phyloP scores from a whole-genome alignment of 2,888 invertebrate species.

The Thymelicus lineola region DNA sequence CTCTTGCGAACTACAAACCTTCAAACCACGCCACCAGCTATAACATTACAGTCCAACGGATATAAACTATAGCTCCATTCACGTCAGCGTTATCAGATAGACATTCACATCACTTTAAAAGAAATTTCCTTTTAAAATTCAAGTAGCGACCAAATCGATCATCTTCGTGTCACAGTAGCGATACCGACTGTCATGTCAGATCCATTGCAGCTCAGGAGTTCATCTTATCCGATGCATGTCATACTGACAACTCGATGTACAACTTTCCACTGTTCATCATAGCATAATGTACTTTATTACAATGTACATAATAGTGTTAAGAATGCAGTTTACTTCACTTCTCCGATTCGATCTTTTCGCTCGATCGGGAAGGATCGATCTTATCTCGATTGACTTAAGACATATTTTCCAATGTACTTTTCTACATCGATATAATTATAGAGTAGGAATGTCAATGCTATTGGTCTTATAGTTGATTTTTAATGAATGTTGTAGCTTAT shows the following conservation, averaged over 20 bases:
- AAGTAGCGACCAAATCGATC: conserved; percentile 30
- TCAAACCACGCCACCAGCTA: background rate
- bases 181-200: conserved; percentile 28
- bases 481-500: conserved; percentile 21
- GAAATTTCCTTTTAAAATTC: conserved; percentile 23
- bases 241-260: conserved; percentile 39
- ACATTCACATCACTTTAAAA: conserved; percentile 8
- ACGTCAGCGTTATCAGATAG: conserved; percentile 12
- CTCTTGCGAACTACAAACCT: too few species aligned
- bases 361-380: conserved; percentile 4
- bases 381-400: conserved; percentile 23
- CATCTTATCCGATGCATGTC: conserved; percentile 41
- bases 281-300: conserved; percentile 24
- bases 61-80: background rate
- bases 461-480: conserved; percentile 27
- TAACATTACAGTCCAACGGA: background rate
- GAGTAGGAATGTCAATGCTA: conserved; percentile 40
- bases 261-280: background rate
- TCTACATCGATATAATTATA: conserved; percentile 44
- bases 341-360: background rate
- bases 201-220: conserved; percentile 30
- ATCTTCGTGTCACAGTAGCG: conserved; percentile 30
- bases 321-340: background rate
- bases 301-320: background rate
- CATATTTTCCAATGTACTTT: conserved; percentile 14